phyloP scores from a whole-genome alignment of 2,113 vertebrate species.

The Nettapus auritus region DNA sequence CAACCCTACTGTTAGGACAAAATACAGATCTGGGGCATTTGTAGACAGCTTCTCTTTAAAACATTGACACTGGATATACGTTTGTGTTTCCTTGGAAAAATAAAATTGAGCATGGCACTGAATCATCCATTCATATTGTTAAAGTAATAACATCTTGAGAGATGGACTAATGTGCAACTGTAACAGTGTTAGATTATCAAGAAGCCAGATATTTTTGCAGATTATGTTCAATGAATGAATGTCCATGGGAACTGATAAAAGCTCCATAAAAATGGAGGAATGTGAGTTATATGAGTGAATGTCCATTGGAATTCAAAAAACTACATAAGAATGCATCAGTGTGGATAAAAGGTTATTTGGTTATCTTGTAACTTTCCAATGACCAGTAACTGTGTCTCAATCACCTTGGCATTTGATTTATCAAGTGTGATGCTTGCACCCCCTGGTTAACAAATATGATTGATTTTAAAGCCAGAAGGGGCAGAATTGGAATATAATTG shows the following conservation, averaged over 20 bases:
- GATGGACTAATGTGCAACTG: background rate
- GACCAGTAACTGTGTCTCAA: background rate
- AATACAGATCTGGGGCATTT: background rate
- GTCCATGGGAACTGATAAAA: background rate
- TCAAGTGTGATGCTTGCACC: background rate
- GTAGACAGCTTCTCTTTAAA: background rate
- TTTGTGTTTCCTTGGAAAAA: background rate
- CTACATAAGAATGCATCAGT: background rate
- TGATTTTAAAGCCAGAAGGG: constrained; percentile 16
- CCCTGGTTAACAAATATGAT: background rate
- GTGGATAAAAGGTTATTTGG: background rate
- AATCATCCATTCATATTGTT: background rate
- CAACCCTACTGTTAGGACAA: background rate
- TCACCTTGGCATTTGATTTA: background rate
- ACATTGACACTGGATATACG: background rate
- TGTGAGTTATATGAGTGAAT: background rate
- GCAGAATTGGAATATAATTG: background rate
- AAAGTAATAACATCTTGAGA: background rate
- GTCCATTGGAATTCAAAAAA: background rate
- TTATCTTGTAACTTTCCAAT: background rate
- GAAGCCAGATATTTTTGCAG: background rate
- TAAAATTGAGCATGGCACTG: background rate
- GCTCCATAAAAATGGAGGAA: background rate
- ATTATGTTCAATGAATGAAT: background rate
- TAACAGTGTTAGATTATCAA: background rate